Base-by-base conservation (phyloP, 2,797 vertebrate genomes). In the Toxotes lorentzi region DNA sequence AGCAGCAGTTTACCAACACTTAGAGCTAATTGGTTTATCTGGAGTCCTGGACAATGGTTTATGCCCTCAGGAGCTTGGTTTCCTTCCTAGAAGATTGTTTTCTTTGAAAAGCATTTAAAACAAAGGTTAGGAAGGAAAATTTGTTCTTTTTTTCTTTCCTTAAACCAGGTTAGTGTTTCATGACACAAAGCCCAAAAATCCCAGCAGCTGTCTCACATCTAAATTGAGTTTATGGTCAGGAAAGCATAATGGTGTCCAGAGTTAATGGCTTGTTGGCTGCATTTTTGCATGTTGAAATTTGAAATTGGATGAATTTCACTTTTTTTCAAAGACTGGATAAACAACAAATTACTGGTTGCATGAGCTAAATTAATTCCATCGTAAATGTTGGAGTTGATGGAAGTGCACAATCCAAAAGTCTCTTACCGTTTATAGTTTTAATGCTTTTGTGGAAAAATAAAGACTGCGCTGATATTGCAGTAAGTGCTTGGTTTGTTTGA, bases 11-110 rank as follows among this genome's bases (percentile, higher is more conserved):
- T 53, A 60, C 50, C 24, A 61, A 64, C 78, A 81, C 82, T 79
- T 41, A 17, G 2, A 73, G 13, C 4, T 89, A 88, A 92, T 86
- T 85, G 85, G 84, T 86, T 90, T 84, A 80, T 19, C 16, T 73
- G 65, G 72, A 79, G 57, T 35, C 24, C 23, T 27, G 24, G 21
- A 74, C 67, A 66, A 83, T 73, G 45, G 68, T 50, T 51, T 70
- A n/a, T 79, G 60, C 32, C 80, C 76, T 53, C 32, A 10, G 73
- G 67, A 68, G 61, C 57, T 27, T 1, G 0, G 7, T 38, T 62
- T 24, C 61, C n/a, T 83, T 70, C 80, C 47, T 47, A 50, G 59
- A 79, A 72, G 41, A 63, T 8, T 4, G 41, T 76, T 82, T 84
- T 68, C 70, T 56, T 57, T 68, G 47, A 74, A 87, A 65, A 47